phyloP scores from a whole-genome alignment of 2,797 vertebrate species.

The Varecia variegata region DNA sequence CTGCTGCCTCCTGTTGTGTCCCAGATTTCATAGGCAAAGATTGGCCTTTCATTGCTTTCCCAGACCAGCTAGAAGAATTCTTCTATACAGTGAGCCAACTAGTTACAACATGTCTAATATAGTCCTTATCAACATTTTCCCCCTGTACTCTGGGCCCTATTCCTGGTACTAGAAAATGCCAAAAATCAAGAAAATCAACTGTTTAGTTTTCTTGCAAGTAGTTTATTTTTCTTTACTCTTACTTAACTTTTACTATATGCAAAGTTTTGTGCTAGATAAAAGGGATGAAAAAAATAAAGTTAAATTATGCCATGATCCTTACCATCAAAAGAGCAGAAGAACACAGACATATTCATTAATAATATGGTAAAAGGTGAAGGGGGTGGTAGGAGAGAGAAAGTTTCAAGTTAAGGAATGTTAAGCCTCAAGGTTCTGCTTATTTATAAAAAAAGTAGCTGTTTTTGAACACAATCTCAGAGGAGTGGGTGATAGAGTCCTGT shows the following conservation, averaged over 20 bases:
- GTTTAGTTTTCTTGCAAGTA: constrained; percentile 3
- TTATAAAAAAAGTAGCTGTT: background rate
- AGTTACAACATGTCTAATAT: background rate
- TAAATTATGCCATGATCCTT: background rate
- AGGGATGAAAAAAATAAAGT: background rate
- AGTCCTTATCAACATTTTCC: background rate
- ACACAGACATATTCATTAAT: background rate
- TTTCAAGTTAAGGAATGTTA: background rate
- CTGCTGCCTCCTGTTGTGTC: background rate
- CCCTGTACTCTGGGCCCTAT: background rate
- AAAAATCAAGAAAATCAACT: background rate
- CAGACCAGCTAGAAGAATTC: background rate
- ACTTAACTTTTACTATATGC: constrained; percentile 11
- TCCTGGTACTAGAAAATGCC: background rate
- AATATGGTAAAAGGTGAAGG: background rate
- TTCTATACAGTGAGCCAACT: background rate
- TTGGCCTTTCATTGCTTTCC: constrained; percentile 1
- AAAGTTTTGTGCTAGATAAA: background rate
- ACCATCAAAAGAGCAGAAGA: background rate
- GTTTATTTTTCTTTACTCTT: constrained; percentile 29
- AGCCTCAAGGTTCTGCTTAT: background rate
- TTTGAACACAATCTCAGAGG: background rate
- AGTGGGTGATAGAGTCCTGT: background rate
- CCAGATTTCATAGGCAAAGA: background rate
- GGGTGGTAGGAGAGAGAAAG: background rate